phyloP scores from a whole-genome alignment of 1,140 invertebrate species.

The Drosophila bocqueti region DNA sequence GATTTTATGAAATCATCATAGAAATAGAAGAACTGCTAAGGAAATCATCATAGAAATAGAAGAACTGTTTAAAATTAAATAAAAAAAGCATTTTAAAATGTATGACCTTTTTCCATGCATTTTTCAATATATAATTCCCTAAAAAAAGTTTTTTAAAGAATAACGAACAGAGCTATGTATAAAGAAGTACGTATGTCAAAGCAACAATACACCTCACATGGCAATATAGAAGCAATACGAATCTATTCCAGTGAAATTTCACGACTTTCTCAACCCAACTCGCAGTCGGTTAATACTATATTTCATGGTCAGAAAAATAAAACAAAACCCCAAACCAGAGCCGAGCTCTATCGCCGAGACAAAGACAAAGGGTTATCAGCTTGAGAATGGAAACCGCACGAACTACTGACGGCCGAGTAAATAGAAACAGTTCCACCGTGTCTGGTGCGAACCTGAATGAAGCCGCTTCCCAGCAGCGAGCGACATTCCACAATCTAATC shows the following conservation, averaged over 20 bases:
- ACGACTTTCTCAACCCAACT: not conserved
- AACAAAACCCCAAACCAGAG: not conserved
- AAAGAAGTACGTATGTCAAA: not conserved
- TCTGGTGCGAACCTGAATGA: slow-evolving; percentile 51
- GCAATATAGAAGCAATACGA: not conserved
- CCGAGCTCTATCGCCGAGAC: slow-evolving; percentile 9
- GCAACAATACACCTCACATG: not conserved
- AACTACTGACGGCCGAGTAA: not conserved
- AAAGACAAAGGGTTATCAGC: slow-evolving; percentile 37
- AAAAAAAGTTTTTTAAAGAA: not conserved
- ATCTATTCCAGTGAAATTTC: not conserved
- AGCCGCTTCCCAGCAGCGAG: slow-evolving; percentile 9
- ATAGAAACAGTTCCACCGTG: slow-evolving; percentile 17
- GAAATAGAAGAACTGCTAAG: too few species aligned
- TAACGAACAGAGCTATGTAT: not conserved
- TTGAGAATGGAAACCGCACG: slow-evolving; percentile 14
- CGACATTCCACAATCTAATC: slow-evolving; percentile 30
- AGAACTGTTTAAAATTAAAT: not conserved
- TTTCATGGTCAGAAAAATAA: slow-evolving; percentile 18
- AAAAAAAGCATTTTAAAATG: too few species aligned
- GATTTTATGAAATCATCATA: too few species aligned
- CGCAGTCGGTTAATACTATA: not conserved
- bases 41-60: too few species aligned
- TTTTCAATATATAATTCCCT: not conserved
- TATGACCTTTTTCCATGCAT: not conserved